These are phyloP conservation scores for Enhydra lutris DNA, from an alignment of 2,113 vertebrate species.

Conservation along the genomic window DNA sequence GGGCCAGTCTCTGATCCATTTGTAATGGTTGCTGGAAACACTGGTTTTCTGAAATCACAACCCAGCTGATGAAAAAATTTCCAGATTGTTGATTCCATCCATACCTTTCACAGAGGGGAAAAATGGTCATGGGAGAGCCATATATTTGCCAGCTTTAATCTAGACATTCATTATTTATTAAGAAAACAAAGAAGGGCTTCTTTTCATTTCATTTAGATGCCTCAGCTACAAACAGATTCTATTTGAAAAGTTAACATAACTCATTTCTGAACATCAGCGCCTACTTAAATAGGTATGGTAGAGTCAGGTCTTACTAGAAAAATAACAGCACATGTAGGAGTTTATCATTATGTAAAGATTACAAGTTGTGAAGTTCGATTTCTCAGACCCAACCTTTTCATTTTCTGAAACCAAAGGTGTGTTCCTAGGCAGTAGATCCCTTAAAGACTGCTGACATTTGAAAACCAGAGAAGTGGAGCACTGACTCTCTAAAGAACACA, in stretches of 20 bases:
- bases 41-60: background rate
- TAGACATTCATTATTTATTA: background rate
- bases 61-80: background rate
- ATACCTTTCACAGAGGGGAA: background rate
- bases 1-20: background rate
- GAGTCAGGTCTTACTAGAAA: background rate
- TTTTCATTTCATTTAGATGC: background rate
- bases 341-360: slow-evolving; percentile 22
- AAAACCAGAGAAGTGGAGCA: slow-evolving; percentile 38
- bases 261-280: background rate
- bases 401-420: slow-evolving; percentile 21
- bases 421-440: background rate
- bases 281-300: background rate
- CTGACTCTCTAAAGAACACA: background rate
- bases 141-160: background rate
- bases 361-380: background rate
- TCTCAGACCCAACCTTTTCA: background rate
- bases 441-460: slow-evolving; percentile 49
- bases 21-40: background rate
- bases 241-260: background rate
- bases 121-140: background rate
- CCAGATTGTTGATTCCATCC: background rate
- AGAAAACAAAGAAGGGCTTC: background rate
- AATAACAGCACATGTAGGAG: background rate
- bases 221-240: background rate